Base-by-base conservation (phyloP, 2,797 vertebrate species). In the Halcyon chelicuti region DNA sequence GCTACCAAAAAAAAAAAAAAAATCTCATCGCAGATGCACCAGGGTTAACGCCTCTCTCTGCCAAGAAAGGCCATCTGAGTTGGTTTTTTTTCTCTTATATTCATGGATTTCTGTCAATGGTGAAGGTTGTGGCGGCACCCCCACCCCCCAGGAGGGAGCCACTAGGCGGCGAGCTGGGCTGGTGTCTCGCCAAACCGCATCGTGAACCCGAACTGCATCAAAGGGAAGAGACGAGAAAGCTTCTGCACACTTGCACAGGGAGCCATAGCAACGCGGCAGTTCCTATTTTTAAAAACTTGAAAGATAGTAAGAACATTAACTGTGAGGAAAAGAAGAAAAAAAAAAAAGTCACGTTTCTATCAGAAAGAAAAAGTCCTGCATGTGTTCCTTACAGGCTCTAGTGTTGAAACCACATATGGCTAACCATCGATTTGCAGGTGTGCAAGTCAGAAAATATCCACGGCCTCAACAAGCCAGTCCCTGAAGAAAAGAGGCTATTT, bases 201-300 rank as follows among this genome's bases (percentile, higher is more conserved):
- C 33, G 4, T 12, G 80, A 93, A 93, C 81, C 51, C 73, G 73
- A 97, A 96, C 71, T 75, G 62, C 94, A 95, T 95, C 90, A 52
- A 87, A 92, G 82, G n/a, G 54, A 55, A 80, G 82, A 25, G 46
- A 39, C 10, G 72, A 92, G 39, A 86, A 70, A 88, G 55, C 89
- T 72, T 82, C 85, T 92, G 81, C 55, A 58, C 79, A 97, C 96
- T 89, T 93, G 94, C 89, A 47, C 68, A 49, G 93, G 97, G 90
- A 97, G 92, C 85, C 97, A 98, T 97, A 94, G 97, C 96, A 98
- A 98, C 97, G 4, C 9, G 0, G 90, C 39, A 88, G 83, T 88
- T 97, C 96, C 98, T 98, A 97, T 98, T 98, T 98, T 98, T 97
- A 98, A 94, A 86, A 97, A 93, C 84, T 90, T 93, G 95, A 90